These are phyloP conservation scores for Beroe forskalii DNA, from an alignment of 37 sponge, comb jelly and placozoan species.

Conservation along the genomic window DNA sequence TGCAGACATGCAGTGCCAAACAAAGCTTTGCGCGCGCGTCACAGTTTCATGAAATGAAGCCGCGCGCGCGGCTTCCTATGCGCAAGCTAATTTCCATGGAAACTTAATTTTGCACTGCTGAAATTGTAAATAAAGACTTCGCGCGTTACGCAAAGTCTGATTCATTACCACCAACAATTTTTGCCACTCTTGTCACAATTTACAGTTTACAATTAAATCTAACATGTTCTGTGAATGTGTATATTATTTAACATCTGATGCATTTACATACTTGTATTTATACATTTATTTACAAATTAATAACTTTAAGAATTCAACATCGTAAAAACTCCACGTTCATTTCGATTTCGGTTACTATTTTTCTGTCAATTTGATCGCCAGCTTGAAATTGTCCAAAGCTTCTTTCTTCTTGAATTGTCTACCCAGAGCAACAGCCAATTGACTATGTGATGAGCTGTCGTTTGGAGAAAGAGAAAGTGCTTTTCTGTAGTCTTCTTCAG, in stretches of 20 bases:
- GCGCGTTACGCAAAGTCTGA: not conserved
- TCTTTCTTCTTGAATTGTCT: conserved; percentile 54
- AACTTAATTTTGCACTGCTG: not conserved
- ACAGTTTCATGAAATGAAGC: not conserved
- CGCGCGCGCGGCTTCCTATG: not conserved
- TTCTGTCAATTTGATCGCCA: conserved; percentile 22
- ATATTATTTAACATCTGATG: not conserved
- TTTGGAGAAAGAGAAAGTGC: conserved; percentile 65
- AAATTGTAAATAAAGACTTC: not conserved
- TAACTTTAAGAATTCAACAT: too few species aligned
- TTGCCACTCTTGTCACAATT: too few species aligned
- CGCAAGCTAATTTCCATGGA: not conserved
- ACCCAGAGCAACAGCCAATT: conserved; percentile 38
- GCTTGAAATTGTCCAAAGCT: conserved; percentile 35
- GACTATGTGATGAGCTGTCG: conserved; percentile 24
- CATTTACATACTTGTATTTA: too few species aligned
- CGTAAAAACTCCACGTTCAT: too few species aligned
- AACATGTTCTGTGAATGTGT: not conserved
- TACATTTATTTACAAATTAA: too few species aligned
- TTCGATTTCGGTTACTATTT: too few species aligned
- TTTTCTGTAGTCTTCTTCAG: conserved; percentile 79
- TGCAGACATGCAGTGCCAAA: too few species aligned
- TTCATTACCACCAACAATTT: not conserved
- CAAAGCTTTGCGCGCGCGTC: too few species aligned
- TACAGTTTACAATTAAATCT: not conserved